Conservation (phyloP, 2,888 invertebrate species). For the Malthinus seriepunctatus region DNA sequence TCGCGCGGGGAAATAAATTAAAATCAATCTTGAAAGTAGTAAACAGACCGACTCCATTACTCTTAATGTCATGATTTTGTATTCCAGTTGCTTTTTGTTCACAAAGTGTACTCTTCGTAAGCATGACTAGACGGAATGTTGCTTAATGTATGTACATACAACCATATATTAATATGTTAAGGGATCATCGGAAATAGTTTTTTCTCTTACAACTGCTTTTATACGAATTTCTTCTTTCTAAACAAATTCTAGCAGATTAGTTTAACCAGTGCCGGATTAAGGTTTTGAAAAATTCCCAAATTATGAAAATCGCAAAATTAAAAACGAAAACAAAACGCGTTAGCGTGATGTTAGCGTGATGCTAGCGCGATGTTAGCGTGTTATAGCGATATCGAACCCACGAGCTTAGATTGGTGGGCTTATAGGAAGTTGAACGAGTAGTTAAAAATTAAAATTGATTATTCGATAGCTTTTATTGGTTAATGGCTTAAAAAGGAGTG, state of each 20-base stretch:
- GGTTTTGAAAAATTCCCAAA: too few relatives aligned
- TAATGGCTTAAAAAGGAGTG: constrained; percentile 49
- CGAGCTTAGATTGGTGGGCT: background rate
- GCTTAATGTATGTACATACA: constrained; percentile 29
- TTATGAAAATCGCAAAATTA: too few relatives aligned
- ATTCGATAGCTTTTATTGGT: constrained; percentile 34
- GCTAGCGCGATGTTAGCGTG: too few relatives aligned
- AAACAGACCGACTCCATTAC: constrained; percentile 30
- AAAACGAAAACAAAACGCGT: too few relatives aligned
- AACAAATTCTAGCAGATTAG: background rate
- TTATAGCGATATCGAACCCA: background rate
- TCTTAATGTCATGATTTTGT: constrained; percentile 30
- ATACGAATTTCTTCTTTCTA: too few relatives aligned
- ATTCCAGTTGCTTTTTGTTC: constrained; percentile 30
- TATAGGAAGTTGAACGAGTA: constrained; percentile 17
- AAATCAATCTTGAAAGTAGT: constrained; percentile 30
- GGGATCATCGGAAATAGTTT: constrained; percentile 20
- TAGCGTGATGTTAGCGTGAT: too few relatives aligned
- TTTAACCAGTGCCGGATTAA: background rate
- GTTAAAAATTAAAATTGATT: background rate
- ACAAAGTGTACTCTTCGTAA: constrained; percentile 32
- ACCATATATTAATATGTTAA: constrained; percentile 28
- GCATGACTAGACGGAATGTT: constrained; percentile 32
- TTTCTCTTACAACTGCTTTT: background rate
- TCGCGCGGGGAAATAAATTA: constrained; percentile 23